A percentile compares a stretch with the other conserved stretches of the same genome.
Evolutionary conservation across 2,113 vertebrate genomes (phyloP).

Genomic region (Gnathonemus longibarbis): DNA sequence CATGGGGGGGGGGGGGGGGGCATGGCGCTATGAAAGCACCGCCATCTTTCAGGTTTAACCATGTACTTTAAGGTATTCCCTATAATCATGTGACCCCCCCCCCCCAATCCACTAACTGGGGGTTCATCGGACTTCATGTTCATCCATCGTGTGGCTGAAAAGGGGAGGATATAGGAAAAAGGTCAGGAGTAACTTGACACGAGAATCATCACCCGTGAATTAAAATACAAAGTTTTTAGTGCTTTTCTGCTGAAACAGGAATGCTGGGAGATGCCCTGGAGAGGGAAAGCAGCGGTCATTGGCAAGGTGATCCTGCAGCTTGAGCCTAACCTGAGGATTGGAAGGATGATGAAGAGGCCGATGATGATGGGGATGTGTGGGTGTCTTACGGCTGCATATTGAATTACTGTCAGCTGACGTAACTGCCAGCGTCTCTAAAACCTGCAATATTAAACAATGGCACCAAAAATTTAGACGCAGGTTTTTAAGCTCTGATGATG

Average conservation of each 20-base stretch:
- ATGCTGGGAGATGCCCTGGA: neutral
- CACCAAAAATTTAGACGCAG: neutral
- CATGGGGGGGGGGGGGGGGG: neutral
- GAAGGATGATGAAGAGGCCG: constrained; percentile 15
- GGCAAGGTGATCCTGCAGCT: constrained; percentile 32
- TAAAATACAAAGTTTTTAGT: constrained; percentile 3
- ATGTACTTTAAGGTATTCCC: neutral
- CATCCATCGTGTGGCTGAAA: neutral
- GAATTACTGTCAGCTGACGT: neutral
- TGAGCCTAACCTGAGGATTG: constrained; percentile 29
- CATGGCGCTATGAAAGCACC: neutral
- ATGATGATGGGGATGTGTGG: neutral
- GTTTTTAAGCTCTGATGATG: neutral
- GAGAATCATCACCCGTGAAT: neutral
- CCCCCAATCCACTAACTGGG: neutral
- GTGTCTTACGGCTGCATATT: neutral
- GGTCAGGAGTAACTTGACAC: neutral
- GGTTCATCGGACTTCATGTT: neutral
- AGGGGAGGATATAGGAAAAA: neutral
- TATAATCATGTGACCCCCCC: neutral
- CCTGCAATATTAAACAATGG: neutral
- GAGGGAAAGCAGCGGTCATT: constrained; percentile 16
- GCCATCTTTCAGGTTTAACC: neutral
- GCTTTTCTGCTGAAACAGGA: constrained; percentile 5
- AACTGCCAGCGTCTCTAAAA: neutral